These are phyloP conservation scores for Erynnis tages DNA, from an alignment of 2,888 invertebrate genomes.

Conservation along the genomic window DNA sequence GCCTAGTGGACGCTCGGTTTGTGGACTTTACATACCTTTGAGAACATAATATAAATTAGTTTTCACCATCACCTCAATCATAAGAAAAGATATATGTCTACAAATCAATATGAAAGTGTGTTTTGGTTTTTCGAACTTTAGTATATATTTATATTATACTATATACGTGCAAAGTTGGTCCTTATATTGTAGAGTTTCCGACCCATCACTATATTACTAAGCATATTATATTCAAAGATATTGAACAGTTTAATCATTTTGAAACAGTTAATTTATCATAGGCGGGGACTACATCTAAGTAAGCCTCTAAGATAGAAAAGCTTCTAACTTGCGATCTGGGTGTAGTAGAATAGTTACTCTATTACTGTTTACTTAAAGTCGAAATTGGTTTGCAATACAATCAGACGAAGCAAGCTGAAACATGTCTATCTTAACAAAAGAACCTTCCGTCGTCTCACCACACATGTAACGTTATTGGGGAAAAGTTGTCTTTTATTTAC, in stretches of 20 bases:
- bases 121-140: too few relatives aligned
- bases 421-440: slow-evolving; percentile 52
- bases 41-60: too few relatives aligned
- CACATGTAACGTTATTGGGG: slow-evolving; percentile 75
- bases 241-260: slow-evolving; percentile 4
- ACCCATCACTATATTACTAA: slow-evolving; percentile 14
- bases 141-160: too few relatives aligned
- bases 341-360: slow-evolving; percentile 16
- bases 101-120: too few relatives aligned
- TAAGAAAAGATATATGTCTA: too few relatives aligned
- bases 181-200: too few relatives aligned
- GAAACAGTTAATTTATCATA: slow-evolving; percentile 31
- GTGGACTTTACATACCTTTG: too few relatives aligned
- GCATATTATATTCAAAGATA: background rate
- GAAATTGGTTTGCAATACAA: slow-evolving; percentile 15
- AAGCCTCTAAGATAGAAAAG: slow-evolving; percentile 55
- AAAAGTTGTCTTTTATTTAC: slow-evolving; percentile 69
- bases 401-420: slow-evolving; percentile 50
- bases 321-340: slow-evolving; percentile 50
- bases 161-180: too few relatives aligned
- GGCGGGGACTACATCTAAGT: slow-evolving; percentile 43
- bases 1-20: too few relatives aligned
- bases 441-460: slow-evolving; percentile 79
- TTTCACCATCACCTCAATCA: too few relatives aligned
- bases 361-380: slow-evolving; percentile 6